Base-by-base conservation (phyloP, 1,140 invertebrate genomes). In the Drosophila melanica region DNA sequence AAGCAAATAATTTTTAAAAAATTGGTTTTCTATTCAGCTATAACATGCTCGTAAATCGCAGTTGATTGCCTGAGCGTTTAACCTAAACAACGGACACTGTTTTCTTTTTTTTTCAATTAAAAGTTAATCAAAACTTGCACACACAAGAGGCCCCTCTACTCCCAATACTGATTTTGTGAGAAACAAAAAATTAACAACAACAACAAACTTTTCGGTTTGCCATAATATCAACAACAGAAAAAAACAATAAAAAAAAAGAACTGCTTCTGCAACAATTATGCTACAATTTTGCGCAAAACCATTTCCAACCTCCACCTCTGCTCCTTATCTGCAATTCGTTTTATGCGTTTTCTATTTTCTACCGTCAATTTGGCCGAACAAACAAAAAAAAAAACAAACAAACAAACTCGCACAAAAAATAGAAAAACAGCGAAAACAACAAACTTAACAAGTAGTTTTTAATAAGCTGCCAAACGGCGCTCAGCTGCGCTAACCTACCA, bases 361-460 rank as follows among this genome's bases (percentile, higher is more conserved):
- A 69, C 62, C 57, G 71, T 65, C 71, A 68, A 68, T 67, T 72
- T 53, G 54, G 33, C 41, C 58, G 37, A 69, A 57, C 65, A 53
- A 66, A 73, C 63, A 73, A 68, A 58, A 58, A 53, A 66, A 73
- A 55, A 73, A 68, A 62, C 41, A 55, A 68, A 62, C 41, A 55
- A 63, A 63, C 37, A 44, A 54, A 67, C 35, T 66, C 18, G 45
- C 14, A 48, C 23, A 54, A 66, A 50, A 30, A 67, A 57, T 12
- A 3, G n/a, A 47, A 78, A 75, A 65, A 75, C 71, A 75, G 42
- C 45, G 66, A 70, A 84, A 80, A 78, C 81, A 82, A 60, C 76
- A 76, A 85, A 73, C 80, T 85, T 78, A 77, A 76, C 67, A 84
- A 84, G 72, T 79, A 79, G 54, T 72, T 82, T 84, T 84, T 84